These are phyloP conservation scores for Lutraria rhynchaena DNA, from an alignment of 1,140 invertebrate genomes.

Conservation along the genomic window DNA sequence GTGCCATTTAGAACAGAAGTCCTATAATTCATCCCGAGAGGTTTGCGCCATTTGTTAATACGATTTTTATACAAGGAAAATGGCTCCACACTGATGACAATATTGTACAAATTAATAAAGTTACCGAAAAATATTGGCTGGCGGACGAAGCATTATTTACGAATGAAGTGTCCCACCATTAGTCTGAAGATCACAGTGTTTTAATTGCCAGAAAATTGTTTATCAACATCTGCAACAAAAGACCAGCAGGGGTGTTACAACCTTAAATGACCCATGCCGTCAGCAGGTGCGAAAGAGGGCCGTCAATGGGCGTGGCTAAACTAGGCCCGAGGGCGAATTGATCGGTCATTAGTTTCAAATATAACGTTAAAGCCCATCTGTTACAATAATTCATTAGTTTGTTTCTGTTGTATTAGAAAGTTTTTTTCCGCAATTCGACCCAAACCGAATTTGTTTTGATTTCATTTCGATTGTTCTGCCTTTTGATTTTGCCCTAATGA, in stretches of 20 bases:
- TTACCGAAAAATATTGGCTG: constrained; percentile 9
- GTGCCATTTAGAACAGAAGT: background rate
- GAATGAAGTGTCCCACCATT: constrained; percentile 1
- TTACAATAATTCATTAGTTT: constrained; percentile 39
- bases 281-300: constrained; percentile 15
- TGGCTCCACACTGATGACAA: constrained; percentile 3
- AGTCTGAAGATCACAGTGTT: background rate
- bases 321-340: constrained; percentile 15
- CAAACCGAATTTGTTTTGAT: constrained; percentile 30
- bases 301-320: constrained; percentile 38
- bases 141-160: too few relatives aligned
- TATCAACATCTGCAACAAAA: constrained; percentile 27
- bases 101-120: constrained; percentile 44
- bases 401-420: constrained; percentile 2
- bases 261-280: constrained; percentile 36
- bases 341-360: constrained; percentile 52
- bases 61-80: background rate
- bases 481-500: constrained; percentile 6
- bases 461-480: constrained; percentile 12
- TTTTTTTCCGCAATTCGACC: constrained; percentile 38
- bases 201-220: constrained; percentile 1
- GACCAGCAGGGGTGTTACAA: background rate
- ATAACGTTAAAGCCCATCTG: constrained; percentile 54
- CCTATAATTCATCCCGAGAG: constrained; percentile 11
- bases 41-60: background rate